Percentiles rank a stretch among this genome's conserved stretches.
Conservation (phyloP, 2,113 vertebrate species). For the Anser cygnoides region DNA sequence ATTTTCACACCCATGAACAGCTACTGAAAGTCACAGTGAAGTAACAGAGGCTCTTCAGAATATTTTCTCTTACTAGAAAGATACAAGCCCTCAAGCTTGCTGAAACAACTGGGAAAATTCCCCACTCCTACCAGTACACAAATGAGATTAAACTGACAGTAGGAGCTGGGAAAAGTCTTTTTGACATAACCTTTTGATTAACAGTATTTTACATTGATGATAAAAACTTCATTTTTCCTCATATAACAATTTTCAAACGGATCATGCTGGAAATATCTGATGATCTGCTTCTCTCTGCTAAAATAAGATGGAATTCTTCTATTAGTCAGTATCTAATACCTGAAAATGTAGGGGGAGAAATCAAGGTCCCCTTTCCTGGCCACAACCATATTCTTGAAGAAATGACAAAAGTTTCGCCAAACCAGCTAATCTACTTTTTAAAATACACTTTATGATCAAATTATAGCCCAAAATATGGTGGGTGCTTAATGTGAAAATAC, state of each 20-base stretch:
- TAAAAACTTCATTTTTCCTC: neutral
- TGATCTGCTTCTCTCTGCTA: neutral
- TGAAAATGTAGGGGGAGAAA: neutral
- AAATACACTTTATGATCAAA: neutral
- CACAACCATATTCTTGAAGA: neutral
- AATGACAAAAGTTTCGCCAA: neutral
- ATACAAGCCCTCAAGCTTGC: neutral
- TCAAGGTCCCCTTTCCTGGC: neutral
- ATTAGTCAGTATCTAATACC: neutral
- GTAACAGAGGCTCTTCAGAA: neutral
- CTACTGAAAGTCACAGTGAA: neutral
- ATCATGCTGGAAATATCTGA: neutral
- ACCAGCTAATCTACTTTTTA: neutral
- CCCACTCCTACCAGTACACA: neutral
- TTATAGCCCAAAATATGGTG: neutral
- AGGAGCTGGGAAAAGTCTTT: neutral
- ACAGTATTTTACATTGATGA: neutral
- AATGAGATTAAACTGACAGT: neutral
- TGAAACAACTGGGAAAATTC: neutral
- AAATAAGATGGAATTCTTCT: neutral
- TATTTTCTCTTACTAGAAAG: neutral
- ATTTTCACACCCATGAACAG: neutral
- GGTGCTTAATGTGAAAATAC: neutral
- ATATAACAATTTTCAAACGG: neutral
- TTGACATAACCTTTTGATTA: neutral